Evolutionary conservation across 1,140 invertebrate species (phyloP).

Genomic region (Teleogryllus occipitalis): DNA sequence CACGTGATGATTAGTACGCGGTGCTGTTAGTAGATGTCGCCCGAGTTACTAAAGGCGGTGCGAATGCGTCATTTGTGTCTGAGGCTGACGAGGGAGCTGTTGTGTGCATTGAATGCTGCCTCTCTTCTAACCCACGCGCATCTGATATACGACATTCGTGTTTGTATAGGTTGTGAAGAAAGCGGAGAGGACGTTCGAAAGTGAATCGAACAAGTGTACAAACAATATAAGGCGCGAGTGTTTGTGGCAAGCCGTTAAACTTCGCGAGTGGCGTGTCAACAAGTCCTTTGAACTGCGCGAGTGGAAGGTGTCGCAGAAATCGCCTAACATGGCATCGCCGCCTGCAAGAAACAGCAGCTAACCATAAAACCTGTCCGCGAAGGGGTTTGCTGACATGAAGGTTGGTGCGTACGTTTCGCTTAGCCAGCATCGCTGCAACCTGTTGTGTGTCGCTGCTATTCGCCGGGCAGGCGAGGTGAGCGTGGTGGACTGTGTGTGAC

Average conservation of each 20-base stretch:
- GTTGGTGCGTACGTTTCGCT: neutral
- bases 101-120: conserved; percentile 15
- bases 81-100: conserved; percentile 15
- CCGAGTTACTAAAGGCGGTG: conserved; percentile 13
- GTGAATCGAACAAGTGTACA: neutral
- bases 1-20: conserved; percentile 21
- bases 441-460: conserved; percentile 8
- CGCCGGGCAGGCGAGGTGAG: no score
- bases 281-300: neutral
- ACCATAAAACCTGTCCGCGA: conserved; percentile 5
- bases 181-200: neutral
- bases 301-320: neutral
- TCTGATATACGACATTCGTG: no score
- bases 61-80: conserved; percentile 13
- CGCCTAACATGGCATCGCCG: neutral
- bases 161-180: neutral
- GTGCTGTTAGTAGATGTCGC: conserved; percentile 20
- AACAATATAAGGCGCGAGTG: neutral
- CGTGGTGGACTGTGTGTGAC: no score
- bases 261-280: neutral
- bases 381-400: conserved; percentile 10
- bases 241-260: neutral
- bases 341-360: neutral
- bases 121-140: conserved; percentile 20
- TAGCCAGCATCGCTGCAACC: conserved; percentile 6